These are phyloP conservation scores for Tetranychus truncatus DNA, from an alignment of 2,888 invertebrate genomes.

Conservation along the genomic window DNA sequence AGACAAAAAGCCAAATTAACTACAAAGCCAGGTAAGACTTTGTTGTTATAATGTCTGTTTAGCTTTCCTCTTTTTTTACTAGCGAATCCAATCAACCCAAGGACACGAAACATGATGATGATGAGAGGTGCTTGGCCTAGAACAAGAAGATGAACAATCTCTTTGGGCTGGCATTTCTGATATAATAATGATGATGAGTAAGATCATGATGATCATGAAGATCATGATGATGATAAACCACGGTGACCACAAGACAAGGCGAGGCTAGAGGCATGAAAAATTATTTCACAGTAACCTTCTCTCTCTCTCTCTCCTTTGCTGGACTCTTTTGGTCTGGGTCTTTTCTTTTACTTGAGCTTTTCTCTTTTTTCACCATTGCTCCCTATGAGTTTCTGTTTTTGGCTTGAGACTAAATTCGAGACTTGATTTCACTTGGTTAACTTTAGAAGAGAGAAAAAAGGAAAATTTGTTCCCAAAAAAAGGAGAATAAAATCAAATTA, in stretches of 20 bases:
- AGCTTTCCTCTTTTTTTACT: neutral
- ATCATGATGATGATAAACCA: constrained; percentile 1
- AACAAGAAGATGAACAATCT: neutral
- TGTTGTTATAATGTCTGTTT: neutral
- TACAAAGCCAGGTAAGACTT: neutral
- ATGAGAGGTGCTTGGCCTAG: constrained; percentile 1
- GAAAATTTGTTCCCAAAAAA: neutral
- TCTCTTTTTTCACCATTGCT: neutral
- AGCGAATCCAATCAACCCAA: constrained; percentile 1
- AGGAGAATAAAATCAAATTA: neutral
- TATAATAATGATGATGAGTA: neutral
- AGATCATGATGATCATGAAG: neutral
- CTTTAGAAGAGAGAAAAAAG: neutral
- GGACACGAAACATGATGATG: neutral
- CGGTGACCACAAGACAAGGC: constrained; percentile 1
- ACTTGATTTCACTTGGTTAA: neutral
- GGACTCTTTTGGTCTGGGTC: neutral
- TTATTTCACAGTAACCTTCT: neutral
- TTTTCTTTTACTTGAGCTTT: neutral
- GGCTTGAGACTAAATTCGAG: neutral
- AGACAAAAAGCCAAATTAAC: constrained; percentile 1
- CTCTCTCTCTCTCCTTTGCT: neutral
- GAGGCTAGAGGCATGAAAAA: neutral
- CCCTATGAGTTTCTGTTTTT: neutral
- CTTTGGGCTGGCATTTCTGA: neutral